Percentiles rank a stretch among this genome's conserved stretches.
phyloP scores from a whole-genome alignment of 2,797 vertebrate genomes.

The Neostethus bicornis region DNA sequence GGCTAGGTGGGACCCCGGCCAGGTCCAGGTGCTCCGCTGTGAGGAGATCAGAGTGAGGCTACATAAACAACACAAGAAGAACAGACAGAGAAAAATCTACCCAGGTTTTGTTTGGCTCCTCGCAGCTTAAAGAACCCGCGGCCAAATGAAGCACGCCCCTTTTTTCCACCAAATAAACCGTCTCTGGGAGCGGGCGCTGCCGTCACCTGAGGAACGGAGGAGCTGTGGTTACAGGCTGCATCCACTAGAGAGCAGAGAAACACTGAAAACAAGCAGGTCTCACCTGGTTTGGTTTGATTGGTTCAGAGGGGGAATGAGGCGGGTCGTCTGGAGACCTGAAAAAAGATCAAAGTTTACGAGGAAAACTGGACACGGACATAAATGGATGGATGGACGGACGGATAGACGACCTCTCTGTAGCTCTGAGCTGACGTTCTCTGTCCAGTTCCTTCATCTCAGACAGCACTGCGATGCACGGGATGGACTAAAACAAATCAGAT shows the following conservation, averaged over 20 bases:
- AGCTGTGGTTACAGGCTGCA: constrained; percentile 67
- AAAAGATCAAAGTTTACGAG: constrained; percentile 18
- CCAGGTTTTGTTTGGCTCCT: constrained; percentile 88
- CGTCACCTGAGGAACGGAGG: too few species aligned
- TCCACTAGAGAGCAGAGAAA: constrained; percentile 56
- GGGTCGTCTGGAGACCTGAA: constrained; percentile 43
- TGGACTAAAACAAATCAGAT: constrained; percentile 62
- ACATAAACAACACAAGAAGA: too few species aligned
- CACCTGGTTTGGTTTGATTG: constrained; percentile 49
- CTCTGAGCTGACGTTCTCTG: constrained; percentile 58
- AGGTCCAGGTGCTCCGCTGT: constrained; percentile 86
- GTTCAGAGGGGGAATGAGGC: too few species aligned
- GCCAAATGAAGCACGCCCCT: constrained; percentile 91
- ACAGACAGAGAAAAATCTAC: too few species aligned
- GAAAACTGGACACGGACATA: too few species aligned
- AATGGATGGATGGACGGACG: too few species aligned
- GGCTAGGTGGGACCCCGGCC: constrained; percentile 80
- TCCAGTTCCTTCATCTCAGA: constrained; percentile 73
- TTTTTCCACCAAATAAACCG: constrained; percentile 87
- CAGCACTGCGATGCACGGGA: constrained; percentile 75
- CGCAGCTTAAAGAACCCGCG: constrained; percentile 95
- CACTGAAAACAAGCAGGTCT: constrained; percentile 2
- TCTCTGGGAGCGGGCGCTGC: constrained; percentile 72
- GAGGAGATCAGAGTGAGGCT: not conserved
- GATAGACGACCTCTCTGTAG: constrained; percentile 55